These are phyloP conservation scores for Phrynosoma platyrhinos DNA, from an alignment of 2,113 vertebrate genomes.

Conservation along the genomic window DNA sequence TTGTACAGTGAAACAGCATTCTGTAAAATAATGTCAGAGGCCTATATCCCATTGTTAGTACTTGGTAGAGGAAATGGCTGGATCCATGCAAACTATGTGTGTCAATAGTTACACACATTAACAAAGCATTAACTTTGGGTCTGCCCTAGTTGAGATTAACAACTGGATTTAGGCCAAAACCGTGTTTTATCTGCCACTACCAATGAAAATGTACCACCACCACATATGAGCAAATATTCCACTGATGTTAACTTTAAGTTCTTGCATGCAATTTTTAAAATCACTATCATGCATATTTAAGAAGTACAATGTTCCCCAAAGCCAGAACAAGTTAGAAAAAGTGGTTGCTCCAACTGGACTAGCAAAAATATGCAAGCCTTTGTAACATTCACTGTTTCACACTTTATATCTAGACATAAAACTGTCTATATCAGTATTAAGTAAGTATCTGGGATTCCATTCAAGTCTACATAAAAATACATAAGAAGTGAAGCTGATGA, in stretches of 20 bases:
- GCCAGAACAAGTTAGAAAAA: background rate
- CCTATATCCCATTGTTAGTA: background rate
- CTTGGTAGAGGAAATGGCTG: too few relatives aligned
- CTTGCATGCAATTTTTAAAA: background rate
- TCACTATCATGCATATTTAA: background rate
- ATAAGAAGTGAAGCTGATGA: background rate
- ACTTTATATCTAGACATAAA: background rate
- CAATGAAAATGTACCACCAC: background rate
- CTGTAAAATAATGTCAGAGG: background rate
- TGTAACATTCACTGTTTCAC: background rate
- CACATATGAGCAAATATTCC: background rate
- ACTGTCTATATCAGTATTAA: background rate
- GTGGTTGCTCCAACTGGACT: rapidly evolving
- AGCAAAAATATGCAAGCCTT: background rate
- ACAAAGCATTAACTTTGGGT: too few relatives aligned
- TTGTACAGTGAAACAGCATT: background rate
- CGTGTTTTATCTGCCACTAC: background rate
- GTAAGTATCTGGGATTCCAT: background rate
- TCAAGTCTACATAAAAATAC: conserved; percentile 17
- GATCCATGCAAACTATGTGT: too few relatives aligned
- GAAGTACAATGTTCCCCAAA: background rate
- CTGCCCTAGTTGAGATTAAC: too few relatives aligned
- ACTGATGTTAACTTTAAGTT: background rate
- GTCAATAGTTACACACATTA: too few relatives aligned
- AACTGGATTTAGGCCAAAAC: too few relatives aligned